phyloP scores from a whole-genome alignment of 2,113 vertebrate genomes.

The Siniperca chuatsi region DNA sequence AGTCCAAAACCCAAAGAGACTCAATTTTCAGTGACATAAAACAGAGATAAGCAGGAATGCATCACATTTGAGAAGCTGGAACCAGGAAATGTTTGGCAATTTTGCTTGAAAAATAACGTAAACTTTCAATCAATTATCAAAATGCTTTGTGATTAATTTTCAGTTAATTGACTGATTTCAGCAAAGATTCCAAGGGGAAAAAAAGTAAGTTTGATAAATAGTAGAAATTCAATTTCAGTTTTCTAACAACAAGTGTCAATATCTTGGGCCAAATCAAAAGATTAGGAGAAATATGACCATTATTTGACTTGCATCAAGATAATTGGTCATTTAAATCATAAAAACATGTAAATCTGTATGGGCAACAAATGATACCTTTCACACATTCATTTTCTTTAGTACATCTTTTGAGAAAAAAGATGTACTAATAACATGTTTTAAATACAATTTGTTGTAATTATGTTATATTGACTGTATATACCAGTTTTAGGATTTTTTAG shows the following conservation, averaged over 20 bases:
- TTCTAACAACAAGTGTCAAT: neutral
- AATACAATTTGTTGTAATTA: neutral
- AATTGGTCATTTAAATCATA: neutral
- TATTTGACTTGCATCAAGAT: neutral
- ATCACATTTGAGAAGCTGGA: neutral
- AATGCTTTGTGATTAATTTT: neutral
- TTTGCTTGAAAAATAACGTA: neutral
- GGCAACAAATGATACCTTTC: neutral
- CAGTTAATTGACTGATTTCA: neutral
- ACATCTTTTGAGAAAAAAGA: neutral
- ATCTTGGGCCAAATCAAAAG: neutral
- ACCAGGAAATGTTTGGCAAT: neutral
- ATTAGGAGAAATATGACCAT: neutral
- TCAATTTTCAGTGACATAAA: neutral
- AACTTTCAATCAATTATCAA: neutral
- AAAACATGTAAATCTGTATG: neutral
- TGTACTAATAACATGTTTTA: neutral
- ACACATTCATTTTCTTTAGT: neutral
- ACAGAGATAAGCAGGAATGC: neutral
- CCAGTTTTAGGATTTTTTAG: neutral
- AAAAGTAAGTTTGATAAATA: neutral
- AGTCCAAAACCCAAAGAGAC: neutral
- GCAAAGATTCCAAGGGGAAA: neutral
- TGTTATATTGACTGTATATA: neutral
- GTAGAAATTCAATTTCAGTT: neutral